Base-by-base conservation (phyloP, 2,888 invertebrate genomes). In the Archaeoteleia sp. region DNA sequence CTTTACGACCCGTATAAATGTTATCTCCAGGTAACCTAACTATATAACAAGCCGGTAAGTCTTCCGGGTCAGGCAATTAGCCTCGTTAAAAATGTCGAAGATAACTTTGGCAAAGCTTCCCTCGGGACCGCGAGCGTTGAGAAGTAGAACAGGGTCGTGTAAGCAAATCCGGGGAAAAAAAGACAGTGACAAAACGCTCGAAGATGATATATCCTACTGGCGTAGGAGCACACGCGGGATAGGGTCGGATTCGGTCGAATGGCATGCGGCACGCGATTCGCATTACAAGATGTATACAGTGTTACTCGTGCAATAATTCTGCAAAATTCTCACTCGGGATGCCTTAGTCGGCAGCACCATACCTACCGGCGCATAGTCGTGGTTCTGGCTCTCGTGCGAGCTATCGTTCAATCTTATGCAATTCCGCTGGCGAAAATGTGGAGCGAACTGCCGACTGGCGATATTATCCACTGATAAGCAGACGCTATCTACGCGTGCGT, bases 341-440 rank as follows among this genome's bases (percentile, higher is more conserved):
- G 60, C 62, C 54, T 54, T 55, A 29, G 53, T 53, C 37, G 45
- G 51, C 45, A 37, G 42, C 51, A 23, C 30, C 49, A 27, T 39
- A 23, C 9, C 42, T 13, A 25, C 30, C 30, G 30, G 37, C 17
- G 15, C 17, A 25, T 45, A 53, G 43, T 39, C 39, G 57, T 48
- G 32, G 57, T 39, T 42, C 34, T 60, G 34, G 62, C 45, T 78
- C 74, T 78, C 80, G 80, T 79, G 80, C 74, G 63, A 68, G 71
- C 73, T 82, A 81, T 81, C 81, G 78, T 73, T 79, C 78, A 74
- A 82, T 81, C 81, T 81, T 78, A 72, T 77, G 79, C 77, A 78
- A 82, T 81, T 82, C 75, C 78, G 74, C 62, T 73, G 73, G 74
- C 69, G 78, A 80, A 78, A 82, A 80, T 78, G 79, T 76, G 75